Evolutionary conservation across 2,888 invertebrate genomes (phyloP), one percentile per base, ranked within the genome.

Genomic region (Geotrupes spiniger): DNA sequence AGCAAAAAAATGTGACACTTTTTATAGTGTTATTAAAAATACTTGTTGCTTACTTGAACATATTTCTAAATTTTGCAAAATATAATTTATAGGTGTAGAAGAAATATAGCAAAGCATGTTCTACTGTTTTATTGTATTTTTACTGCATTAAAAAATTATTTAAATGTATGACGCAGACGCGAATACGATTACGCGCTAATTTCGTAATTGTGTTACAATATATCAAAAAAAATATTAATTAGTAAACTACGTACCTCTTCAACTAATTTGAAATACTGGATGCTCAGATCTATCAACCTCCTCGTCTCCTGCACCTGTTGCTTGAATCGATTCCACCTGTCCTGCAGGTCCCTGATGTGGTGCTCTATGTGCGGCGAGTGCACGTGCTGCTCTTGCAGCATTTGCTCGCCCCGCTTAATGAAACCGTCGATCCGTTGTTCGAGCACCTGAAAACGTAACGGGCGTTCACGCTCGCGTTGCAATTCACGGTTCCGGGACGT

Each of bases 191-290:
- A n/a, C n/a, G n/a, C 5, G n/a, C 16, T 2, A 15, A 10, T 36
- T 36, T 27, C 8, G 27, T 27, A 27, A 27, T 27, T n/a, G 27
- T 27, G 27, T n/a, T 8, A 27, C 27, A 29, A 48, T 31, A 37
- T n/a, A n/a, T n/a, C n/a, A n/a, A n/a, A n/a, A n/a, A n/a, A n/a
- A n/a, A n/a, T n/a, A n/a, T n/a, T n/a, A n/a, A n/a, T n/a, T n/a
- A n/a, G n/a, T n/a, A n/a, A n/a, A n/a, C 14, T 15, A 36, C 39
- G 9, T 66, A 86, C 86, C 77, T 88, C 84, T 59, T 90, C 87
- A 46, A 88, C 78, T 31, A 86, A 74, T 57, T 80, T 78, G 69
- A 85, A 89, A 71, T 88, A 90, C 46, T 84, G 79, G 31, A 84
- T 80, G 52, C 84, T 83, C 45, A 83, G 75, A 63, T 88, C 81